Evolutionary conservation across 2,113 vertebrate species (phyloP).

Genomic region (Hoplias malabaricus): DNA sequence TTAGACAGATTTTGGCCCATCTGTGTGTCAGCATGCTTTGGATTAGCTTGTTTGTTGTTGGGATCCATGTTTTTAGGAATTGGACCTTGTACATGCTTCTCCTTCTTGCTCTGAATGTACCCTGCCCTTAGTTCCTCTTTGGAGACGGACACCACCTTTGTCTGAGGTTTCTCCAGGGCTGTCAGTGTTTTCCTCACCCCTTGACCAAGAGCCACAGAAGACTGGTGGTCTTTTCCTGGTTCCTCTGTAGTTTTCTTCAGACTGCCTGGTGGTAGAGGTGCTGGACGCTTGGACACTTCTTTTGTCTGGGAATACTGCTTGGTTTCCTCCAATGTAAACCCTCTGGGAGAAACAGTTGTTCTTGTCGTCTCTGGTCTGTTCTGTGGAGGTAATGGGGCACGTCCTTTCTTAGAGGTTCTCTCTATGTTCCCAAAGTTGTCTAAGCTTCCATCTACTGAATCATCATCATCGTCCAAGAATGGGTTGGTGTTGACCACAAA

Average conservation of each 20-base stretch:
- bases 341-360: conserved; percentile 44
- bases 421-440: background rate
- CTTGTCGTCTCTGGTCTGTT: background rate
- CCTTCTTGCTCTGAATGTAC: background rate
- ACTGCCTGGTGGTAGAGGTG: conserved; percentile 62
- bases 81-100: background rate
- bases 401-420: conserved; percentile 45
- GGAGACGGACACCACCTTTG: background rate
- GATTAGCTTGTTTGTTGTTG: background rate
- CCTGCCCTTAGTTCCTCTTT: background rate
- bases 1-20: background rate
- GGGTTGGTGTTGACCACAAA: conserved; percentile 27
- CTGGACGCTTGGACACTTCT: conserved; percentile 52
- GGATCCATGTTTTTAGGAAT: background rate
- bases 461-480: conserved; percentile 31
- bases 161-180: background rate
- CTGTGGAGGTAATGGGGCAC: conserved; percentile 41
- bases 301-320: conserved; percentile 21
- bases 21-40: background rate
- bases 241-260: conserved; percentile 12
- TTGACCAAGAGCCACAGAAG: background rate
- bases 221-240: background rate
- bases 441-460: background rate
- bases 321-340: conserved; percentile 7
- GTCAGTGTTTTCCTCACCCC: background rate